Conservation (phyloP, 2,888 invertebrate species). For the Halictus ligatus region DNA sequence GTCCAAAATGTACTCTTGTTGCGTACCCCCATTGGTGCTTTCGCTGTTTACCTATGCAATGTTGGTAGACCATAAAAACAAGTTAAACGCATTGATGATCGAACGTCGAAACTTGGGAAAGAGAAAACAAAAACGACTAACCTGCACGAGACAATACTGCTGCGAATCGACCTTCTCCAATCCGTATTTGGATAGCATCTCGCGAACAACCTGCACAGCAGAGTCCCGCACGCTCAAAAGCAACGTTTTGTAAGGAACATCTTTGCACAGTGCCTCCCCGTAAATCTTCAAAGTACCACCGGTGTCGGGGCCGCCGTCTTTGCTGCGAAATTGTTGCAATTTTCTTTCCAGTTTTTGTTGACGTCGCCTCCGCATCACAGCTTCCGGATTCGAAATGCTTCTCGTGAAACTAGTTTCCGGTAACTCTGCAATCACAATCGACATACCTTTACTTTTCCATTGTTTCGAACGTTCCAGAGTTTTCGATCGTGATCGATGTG, state of each 20-base stretch:
- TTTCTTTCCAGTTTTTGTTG: conserved; percentile 99
- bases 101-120: neutral
- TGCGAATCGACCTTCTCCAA: conserved; percentile 95
- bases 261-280: conserved; percentile 97
- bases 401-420: conserved; percentile 99
- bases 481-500: neutral
- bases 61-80: neutral
- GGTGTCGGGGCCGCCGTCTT: conserved; percentile 97
- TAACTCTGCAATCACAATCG: conserved; percentile 87
- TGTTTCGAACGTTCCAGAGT: neutral
- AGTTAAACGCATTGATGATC: neutral
- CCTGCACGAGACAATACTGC: conserved; percentile 98
- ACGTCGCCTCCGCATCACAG: conserved; percentile 98
- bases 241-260: conserved; percentile 99
- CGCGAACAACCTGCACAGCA: conserved; percentile 96
- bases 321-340: conserved; percentile 97
- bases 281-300: conserved; percentile 97
- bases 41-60: conserved; percentile 83
- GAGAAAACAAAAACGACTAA: conserved; percentile 82
- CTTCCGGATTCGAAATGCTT: conserved; percentile 99
- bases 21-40: conserved; percentile 86
- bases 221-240: conserved; percentile 96
- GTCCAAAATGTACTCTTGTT: conserved; percentile 96
- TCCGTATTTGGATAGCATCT: conserved; percentile 99
- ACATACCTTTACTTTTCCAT: neutral